Evolutionary conservation across 1,140 invertebrate genomes (phyloP).

Genomic region (Bradysia coprophila): DNA sequence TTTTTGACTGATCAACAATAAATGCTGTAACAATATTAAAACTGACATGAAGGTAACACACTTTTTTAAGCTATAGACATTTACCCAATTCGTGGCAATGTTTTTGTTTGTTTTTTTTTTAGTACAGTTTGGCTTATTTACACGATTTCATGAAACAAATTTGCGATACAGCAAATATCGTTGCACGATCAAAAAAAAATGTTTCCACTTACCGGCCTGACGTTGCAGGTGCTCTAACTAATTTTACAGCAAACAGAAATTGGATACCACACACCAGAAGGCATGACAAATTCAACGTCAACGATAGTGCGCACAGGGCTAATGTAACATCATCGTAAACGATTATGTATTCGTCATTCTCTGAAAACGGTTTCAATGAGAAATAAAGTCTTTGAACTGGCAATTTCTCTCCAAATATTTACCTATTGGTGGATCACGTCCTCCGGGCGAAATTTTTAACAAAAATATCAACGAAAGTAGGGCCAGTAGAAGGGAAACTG

Average conservation of each 20-base stretch:
- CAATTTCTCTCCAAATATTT: conserved; percentile 34
- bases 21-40: no score
- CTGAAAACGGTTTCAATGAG: no score
- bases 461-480: conserved; percentile 69
- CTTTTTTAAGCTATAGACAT: no score
- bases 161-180: no score
- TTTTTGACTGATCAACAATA: no score
- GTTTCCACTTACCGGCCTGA: conserved; percentile 24
- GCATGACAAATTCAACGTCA: conserved; percentile 77
- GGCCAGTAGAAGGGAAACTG: conserved; percentile 60
- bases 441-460: conserved; percentile 56
- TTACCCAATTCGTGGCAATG: no score
- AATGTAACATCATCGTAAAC: conserved; percentile 83
- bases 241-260: conserved; percentile 81
- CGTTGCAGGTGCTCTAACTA: conserved; percentile 54
- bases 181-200: no score
- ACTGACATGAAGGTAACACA: no score
- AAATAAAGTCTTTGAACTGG: no score
- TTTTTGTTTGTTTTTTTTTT: no score
- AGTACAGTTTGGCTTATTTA: no score
- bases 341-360: conserved; percentile 69
- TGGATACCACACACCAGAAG: conserved; percentile 84
- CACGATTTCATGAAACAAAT: no score
- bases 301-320: conserved; percentile 67
- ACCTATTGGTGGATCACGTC: conserved; percentile 28